Evolutionary conservation across 2,888 invertebrate species (phyloP), one percentile per base, ranked within the genome.

Genomic region (Pollenia amentaria): DNA sequence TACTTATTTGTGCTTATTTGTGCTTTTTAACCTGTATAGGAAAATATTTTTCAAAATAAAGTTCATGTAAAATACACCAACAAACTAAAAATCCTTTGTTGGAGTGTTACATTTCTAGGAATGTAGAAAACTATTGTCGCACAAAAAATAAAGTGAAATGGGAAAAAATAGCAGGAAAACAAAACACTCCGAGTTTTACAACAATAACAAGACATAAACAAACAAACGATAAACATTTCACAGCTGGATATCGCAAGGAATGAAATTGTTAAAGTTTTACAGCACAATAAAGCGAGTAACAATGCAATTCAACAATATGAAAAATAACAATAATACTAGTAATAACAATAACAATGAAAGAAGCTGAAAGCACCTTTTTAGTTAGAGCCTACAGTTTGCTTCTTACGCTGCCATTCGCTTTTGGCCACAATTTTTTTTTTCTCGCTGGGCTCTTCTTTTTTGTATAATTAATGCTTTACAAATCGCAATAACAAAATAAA

Each of bases 251-350:
- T 80, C 83, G 57, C 70, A 38, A 69, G 78, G 64, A 82, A 86
- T 82, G 64, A 82, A 86, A 86, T 83, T 64, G 86, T 76, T 78
- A 83, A 86, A 86, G 64, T 86, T 83, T 70, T 55, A 51, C 70
- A 80, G 46, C 53, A 76, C 51, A 76, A 70, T 46, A 76, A 60
- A 77, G 60, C 46, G 44, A n/a, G 42, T n/a, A 65, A 69, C 79
- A 79, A 70, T 53, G 72, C 42, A 60, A 16, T 57, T 44, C 12
- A 77, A 29, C 46, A 75, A 57, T 55, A 60, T 48, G 48, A 75
- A 65, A 62, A 53, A 80, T 69, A 76, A 76, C 11, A 76, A 72
- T 38, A 64, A 75, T 73, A 55, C 12, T 0, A 40, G 29, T 42
- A 77, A 55, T 55, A 77, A 77, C 42, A 73, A 84, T 84, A 65